Evolutionary conservation across 2,113 vertebrate genomes (phyloP).

Genomic region (Ceyx margarethae): DNA sequence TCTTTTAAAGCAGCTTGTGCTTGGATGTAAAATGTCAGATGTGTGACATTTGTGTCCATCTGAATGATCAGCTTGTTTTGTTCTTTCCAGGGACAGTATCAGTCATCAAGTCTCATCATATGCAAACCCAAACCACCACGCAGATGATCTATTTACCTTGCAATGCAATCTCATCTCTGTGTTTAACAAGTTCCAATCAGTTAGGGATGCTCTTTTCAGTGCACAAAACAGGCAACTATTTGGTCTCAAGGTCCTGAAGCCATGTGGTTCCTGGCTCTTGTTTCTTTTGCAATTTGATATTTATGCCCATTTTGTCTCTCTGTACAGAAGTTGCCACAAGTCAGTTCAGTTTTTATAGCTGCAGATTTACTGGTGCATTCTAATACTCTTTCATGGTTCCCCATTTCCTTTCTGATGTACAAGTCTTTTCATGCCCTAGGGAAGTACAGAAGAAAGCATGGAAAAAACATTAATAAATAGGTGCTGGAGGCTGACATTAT

Average conservation of each 20-base stretch:
- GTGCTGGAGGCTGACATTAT: background rate
- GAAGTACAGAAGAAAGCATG: conserved; percentile 2
- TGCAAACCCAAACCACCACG: background rate
- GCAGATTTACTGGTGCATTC: conserved; percentile 1
- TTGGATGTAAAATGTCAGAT: background rate
- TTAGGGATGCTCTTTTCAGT: background rate
- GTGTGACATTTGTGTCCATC: conserved; percentile 9
- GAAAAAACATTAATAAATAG: conserved; percentile 10
- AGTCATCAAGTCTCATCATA: background rate
- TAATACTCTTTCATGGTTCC: conserved; percentile 7
- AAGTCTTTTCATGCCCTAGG: conserved; percentile 25
- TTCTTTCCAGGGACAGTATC: background rate
- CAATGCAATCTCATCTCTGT: background rate
- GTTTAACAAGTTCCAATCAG: background rate
- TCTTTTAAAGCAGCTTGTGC: conserved; percentile 26
- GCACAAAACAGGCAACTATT: background rate
- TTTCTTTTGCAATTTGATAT: background rate
- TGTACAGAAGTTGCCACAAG: background rate
- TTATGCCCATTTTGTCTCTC: background rate
- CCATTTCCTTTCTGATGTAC: conserved; percentile 34
- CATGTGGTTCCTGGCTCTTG: background rate
- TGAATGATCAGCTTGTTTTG: background rate
- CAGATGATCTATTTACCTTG: background rate
- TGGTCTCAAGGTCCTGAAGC: background rate
- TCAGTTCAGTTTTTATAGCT: conserved; percentile 11